These are phyloP conservation scores for Burhinus oedicnemus DNA, from an alignment of 2,113 vertebrate species.

Conservation along the genomic window DNA sequence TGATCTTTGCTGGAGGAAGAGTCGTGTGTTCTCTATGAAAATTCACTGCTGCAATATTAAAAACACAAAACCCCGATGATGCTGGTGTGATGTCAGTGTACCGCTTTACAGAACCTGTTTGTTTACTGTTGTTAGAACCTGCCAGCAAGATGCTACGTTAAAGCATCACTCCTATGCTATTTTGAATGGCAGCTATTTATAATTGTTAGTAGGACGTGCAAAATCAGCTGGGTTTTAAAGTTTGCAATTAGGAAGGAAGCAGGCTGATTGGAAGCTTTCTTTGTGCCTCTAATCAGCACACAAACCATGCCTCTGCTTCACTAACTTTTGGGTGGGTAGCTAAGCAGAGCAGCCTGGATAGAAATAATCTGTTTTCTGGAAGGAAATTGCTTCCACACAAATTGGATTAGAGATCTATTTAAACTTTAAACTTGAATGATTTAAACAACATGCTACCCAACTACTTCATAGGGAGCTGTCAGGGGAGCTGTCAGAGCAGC, in stretches of 20 bases:
- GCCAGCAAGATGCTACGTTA: slow-evolving; percentile 47
- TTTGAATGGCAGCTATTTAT: slow-evolving; percentile 71
- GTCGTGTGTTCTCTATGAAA: slow-evolving; percentile 32
- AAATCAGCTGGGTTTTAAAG: slow-evolving; percentile 64
- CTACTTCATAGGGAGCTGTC: slow-evolving; percentile 4
- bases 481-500: not conserved
- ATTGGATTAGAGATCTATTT: slow-evolving; percentile 67
- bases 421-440: slow-evolving; percentile 67
- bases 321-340: slow-evolving; percentile 47
- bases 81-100: slow-evolving; percentile 57
- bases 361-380: slow-evolving; percentile 67
- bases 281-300: slow-evolving; percentile 14
- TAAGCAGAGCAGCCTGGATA: slow-evolving; percentile 49
- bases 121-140: slow-evolving; percentile 59
- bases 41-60: slow-evolving; percentile 37
- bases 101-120: slow-evolving; percentile 25
- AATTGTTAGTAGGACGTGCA: slow-evolving; percentile 65
- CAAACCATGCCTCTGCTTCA: slow-evolving; percentile 16
- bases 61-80: slow-evolving; percentile 39
- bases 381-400: slow-evolving; percentile 66
- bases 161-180: slow-evolving; percentile 43
- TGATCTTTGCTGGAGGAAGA: slow-evolving; percentile 47
- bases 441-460: slow-evolving; percentile 28
- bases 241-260: slow-evolving; percentile 67
- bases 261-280: slow-evolving; percentile 45